These are phyloP conservation scores for Paramormyrops hopkinsi DNA, from an alignment of 2,797 vertebrate species.

Conservation along the genomic window DNA sequence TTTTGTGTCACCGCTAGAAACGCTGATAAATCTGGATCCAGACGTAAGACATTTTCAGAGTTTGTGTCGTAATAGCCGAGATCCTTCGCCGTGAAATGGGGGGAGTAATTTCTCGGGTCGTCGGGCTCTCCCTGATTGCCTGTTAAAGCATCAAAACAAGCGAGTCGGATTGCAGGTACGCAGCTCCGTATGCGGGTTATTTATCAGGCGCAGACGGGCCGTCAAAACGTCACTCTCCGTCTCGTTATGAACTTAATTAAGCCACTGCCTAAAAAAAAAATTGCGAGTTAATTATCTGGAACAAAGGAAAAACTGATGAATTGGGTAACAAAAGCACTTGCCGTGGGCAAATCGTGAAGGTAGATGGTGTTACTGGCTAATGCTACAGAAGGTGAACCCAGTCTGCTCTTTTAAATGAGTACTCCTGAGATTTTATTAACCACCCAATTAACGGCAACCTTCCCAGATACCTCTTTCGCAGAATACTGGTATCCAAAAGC, in stretches of 20 bases:
- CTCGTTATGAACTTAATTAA: neutral
- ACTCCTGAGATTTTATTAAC: neutral
- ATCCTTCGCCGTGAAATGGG: neutral
- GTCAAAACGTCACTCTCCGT: neutral
- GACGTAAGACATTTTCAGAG: neutral
- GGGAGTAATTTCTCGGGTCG: neutral
- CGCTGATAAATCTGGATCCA: neutral
- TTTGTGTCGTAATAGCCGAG: neutral
- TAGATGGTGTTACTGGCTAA: neutral
- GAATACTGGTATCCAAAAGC: neutral
- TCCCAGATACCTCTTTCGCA: neutral
- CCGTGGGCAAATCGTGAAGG: neutral
- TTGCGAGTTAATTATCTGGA: neutral
- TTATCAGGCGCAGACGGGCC: neutral
- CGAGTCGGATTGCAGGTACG: neutral
- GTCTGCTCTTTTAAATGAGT: neutral
- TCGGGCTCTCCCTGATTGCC: neutral
- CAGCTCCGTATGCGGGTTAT: neutral
- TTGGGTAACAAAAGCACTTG: neutral
- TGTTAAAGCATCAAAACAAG: neutral
- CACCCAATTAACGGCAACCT: neutral
- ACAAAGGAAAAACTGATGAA: neutral
- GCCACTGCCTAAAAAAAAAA: neutral
- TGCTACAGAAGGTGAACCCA: neutral
- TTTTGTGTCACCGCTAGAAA: neutral